phyloP scores from a whole-genome alignment of 2,888 invertebrate genomes.

The Eupithecia vulgata region DNA sequence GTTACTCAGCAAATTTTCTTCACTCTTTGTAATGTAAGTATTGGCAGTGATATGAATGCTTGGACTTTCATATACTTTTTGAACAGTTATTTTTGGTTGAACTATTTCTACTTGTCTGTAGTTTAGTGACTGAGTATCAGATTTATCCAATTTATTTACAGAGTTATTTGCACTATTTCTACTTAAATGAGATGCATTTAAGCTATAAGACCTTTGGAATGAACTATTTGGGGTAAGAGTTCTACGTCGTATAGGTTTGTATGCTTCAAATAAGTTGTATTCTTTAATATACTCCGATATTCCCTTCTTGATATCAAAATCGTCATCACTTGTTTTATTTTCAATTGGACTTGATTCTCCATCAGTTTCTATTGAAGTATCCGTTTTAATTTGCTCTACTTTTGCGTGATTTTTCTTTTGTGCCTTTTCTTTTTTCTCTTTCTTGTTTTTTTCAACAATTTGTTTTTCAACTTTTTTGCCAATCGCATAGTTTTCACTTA shows the following conservation, averaged over 20 bases:
- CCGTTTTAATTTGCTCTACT: not conserved
- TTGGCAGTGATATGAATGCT: constrained; percentile 42
- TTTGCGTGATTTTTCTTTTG: constrained; percentile 5
- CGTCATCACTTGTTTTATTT: constrained; percentile 29
- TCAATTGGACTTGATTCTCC: constrained; percentile 23
- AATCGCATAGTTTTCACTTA: constrained; percentile 65
- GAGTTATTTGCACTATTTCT: constrained; percentile 25
- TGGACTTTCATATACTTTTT: constrained; percentile 44
- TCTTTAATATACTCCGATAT: constrained; percentile 45
- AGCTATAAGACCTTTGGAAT: constrained; percentile 32
- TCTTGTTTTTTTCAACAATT: constrained; percentile 49
- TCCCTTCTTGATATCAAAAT: constrained; percentile 34
- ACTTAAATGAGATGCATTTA: constrained; percentile 31
- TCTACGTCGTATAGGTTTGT: constrained; percentile 44
- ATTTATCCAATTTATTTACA: constrained; percentile 15
- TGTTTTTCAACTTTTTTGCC: constrained; percentile 68
- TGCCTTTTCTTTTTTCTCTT: constrained; percentile 24
- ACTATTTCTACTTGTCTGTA: constrained; percentile 39
- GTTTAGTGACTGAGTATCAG: constrained; percentile 25
- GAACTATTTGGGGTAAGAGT: constrained; percentile 40
- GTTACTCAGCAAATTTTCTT: constrained; percentile 36
- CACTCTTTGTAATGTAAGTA: constrained; percentile 40
- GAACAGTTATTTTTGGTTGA: constrained; percentile 42
- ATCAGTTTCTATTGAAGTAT: constrained; percentile 32
- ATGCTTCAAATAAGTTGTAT: constrained; percentile 46